Percentiles rank a stretch among this genome's conserved stretches.
These are phyloP conservation scores for Margaritifera margaritifera DNA, from an alignment of 2,888 invertebrate species.

Conservation along the genomic window DNA sequence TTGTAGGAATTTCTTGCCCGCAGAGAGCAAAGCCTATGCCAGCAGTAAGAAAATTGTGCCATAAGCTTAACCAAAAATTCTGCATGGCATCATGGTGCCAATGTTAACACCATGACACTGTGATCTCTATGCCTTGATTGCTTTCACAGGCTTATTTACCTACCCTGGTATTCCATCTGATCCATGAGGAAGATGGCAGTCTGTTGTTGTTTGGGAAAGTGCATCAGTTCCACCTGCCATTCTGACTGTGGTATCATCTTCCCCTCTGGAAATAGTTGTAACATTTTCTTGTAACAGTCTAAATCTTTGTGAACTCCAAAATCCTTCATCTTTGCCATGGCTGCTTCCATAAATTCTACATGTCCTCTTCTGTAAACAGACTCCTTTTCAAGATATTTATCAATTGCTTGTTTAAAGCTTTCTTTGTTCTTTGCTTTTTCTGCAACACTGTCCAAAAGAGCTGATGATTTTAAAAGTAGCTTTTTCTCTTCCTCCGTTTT, in stretches of 20 bases:
- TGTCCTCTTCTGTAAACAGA: conserved; percentile 86
- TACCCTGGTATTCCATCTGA: conserved; percentile 95
- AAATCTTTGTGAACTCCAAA: conserved; percentile 88
- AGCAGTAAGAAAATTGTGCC: no score
- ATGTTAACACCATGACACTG: no score
- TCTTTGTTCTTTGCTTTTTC: conserved; percentile 44
- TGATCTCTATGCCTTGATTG: neutral
- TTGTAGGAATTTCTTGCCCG: no score
- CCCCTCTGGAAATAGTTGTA: conserved; percentile 87
- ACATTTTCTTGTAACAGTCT: conserved; percentile 83
- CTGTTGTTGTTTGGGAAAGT: conserved; percentile 96
- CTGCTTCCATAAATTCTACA: conserved; percentile 94
- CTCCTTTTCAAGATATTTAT: conserved; percentile 79
- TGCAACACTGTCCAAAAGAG: conserved; percentile 27
- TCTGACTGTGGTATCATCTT: conserved; percentile 82
- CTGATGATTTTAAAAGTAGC: conserved; percentile 15
- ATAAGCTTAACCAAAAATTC: no score
- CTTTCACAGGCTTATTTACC: conserved; percentile 20
- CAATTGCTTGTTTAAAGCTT: conserved; percentile 57
- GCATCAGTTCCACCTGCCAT: conserved; percentile 91
- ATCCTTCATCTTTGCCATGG: conserved; percentile 89
- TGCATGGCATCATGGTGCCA: no score
- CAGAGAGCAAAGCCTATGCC: no score
- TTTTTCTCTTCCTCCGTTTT: conserved; percentile 9
- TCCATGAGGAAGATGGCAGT: conserved; percentile 91